Percentiles rank a stretch among this genome's conserved stretches.
phyloP scores from a whole-genome alignment of 2,797 vertebrate genomes.

The Esox lucius region DNA sequence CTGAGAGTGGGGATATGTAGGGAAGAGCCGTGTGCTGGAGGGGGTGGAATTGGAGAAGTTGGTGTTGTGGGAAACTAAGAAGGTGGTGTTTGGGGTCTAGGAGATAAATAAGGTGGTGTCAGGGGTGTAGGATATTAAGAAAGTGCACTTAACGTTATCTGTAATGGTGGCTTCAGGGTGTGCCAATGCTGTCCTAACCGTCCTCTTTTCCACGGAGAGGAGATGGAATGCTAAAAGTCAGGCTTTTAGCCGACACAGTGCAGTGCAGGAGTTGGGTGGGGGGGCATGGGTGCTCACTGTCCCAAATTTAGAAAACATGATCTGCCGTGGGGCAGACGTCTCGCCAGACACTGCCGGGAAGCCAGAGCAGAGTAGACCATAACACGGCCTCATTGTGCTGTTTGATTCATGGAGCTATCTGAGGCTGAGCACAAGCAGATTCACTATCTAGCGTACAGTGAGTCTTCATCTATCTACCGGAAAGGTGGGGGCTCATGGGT shows the following conservation, averaged over 20 bases:
- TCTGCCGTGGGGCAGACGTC: neutral
- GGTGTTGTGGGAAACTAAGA: too few species aligned
- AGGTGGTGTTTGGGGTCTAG: too few species aligned
- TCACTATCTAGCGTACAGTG: neutral
- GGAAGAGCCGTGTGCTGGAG: too few species aligned
- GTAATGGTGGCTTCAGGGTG: too few species aligned
- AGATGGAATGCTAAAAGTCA: neutral
- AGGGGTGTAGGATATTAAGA: too few species aligned
- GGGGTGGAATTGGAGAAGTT: too few species aligned
- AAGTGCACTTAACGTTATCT: too few species aligned
- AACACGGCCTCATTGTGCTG: neutral
- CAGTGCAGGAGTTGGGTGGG: neutral
- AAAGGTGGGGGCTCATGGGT: neutral
- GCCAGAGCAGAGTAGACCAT: neutral
- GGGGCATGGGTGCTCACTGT: neutral
- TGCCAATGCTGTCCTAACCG: neutral
- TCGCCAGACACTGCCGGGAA: neutral
- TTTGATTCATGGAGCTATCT: neutral
- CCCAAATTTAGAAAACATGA: conserved; percentile 4
- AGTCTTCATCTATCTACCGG: neutral
- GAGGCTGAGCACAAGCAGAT: neutral
- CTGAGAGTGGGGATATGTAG: too few species aligned
- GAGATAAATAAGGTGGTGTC: too few species aligned
- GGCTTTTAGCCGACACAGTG: neutral
- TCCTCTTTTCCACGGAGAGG: neutral